These are phyloP conservation scores for Bovichtus diacanthus DNA, from an alignment of 2,797 vertebrate species.

Conservation along the genomic window DNA sequence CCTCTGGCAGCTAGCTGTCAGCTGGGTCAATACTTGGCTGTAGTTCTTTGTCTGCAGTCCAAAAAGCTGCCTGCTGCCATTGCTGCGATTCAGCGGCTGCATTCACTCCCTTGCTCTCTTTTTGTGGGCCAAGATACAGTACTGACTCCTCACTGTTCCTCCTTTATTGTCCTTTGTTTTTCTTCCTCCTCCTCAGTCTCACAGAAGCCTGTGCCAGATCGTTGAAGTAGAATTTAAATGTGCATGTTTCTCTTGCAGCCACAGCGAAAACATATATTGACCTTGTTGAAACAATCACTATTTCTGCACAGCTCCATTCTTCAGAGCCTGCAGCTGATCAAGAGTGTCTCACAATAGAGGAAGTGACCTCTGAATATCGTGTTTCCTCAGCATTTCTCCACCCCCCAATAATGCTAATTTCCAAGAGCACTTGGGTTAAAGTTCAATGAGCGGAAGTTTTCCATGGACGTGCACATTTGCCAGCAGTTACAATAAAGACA, in stretches of 20 bases:
- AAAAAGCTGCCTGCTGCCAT: slow-evolving; percentile 50
- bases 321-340: slow-evolving; percentile 16
- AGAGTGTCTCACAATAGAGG: neutral
- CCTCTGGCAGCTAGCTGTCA: slow-evolving; percentile 38
- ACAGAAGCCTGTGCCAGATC: neutral
- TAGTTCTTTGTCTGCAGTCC: slow-evolving; percentile 35
- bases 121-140: slow-evolving; percentile 18
- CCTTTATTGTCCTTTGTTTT: neutral
- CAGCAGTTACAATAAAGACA: neutral
- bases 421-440: neutral
- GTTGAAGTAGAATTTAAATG: neutral
- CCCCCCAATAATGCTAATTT: neutral
- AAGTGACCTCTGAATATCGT: neutral
- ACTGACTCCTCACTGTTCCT: neutral
- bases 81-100: slow-evolving; percentile 30
- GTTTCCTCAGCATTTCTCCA: neutral
- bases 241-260: slow-evolving; percentile 15
- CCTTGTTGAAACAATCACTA: slow-evolving; percentile 11
- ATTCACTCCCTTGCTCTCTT: slow-evolving; percentile 22
- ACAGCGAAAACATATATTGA: neutral
- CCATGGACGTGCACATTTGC: neutral
- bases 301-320: neutral
- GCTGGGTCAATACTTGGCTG: slow-evolving; percentile 59
- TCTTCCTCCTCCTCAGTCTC: neutral
- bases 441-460: neutral